Percentiles rank a stretch among this genome's conserved stretches.
phyloP scores from a whole-genome alignment of 2,113 vertebrate species.

The Columba livia region DNA sequence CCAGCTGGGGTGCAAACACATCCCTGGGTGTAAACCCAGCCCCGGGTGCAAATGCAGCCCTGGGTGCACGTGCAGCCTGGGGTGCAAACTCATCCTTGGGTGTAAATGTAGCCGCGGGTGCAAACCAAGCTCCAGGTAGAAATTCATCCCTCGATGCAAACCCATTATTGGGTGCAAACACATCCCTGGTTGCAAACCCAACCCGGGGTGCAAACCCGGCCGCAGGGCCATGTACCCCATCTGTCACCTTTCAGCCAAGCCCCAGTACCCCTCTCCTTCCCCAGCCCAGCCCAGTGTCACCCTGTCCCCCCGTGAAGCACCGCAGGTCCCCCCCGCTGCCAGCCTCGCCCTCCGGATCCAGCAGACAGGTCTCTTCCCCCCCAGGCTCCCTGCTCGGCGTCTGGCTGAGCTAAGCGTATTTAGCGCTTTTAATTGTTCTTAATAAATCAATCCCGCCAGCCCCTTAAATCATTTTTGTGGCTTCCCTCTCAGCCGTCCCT shows the following conservation, averaged over 20 bases:
- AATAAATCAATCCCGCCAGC: constrained; percentile 72
- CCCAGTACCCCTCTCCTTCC: neutral
- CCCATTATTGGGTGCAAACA: neutral
- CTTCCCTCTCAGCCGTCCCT: constrained; percentile 53
- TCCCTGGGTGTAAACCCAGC: neutral
- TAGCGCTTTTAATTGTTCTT: constrained; percentile 70
- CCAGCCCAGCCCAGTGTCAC: neutral
- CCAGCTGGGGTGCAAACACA: neutral
- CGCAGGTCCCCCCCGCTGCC: neutral
- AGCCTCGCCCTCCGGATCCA: constrained; percentile 3
- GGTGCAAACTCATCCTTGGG: too few species aligned
- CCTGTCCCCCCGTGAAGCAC: rapidly evolving
- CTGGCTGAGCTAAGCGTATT: constrained; percentile 73
- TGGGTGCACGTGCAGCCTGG: neutral
- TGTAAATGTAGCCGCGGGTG: neutral
- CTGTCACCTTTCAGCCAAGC: neutral
- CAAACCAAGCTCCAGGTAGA: neutral
- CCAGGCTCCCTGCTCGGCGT: constrained; percentile 15
- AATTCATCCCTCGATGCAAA: neutral
- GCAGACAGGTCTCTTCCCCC: constrained; percentile 49
- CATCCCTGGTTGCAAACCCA: neutral
- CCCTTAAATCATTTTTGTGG: constrained; percentile 71
- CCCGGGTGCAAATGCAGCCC: rapidly evolving
- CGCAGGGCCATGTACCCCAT: neutral
- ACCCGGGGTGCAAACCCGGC: neutral